A percentile compares a stretch with the other conserved stretches of the same genome.
phyloP scores from a whole-genome alignment of 2,797 vertebrate genomes.

The Rhynchonycteris naso region DNA sequence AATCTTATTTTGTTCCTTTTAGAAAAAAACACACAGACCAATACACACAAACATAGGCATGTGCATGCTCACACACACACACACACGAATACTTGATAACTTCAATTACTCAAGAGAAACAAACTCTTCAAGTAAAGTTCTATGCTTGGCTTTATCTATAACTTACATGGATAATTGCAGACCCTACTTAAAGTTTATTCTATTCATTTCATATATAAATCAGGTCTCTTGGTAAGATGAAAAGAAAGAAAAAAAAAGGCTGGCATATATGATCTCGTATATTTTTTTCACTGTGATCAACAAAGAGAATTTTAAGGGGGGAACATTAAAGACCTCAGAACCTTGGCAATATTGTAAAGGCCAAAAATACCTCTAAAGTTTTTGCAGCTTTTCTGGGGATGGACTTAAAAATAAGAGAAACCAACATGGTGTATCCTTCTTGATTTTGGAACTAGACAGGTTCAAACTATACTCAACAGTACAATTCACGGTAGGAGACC shows the following conservation, averaged over 20 bases:
- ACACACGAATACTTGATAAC: neutral
- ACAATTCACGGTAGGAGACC: neutral
- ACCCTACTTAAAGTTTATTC: neutral
- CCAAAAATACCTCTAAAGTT: neutral
- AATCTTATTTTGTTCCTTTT: neutral
- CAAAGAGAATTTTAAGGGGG: neutral
- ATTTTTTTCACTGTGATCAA: neutral
- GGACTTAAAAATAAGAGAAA: conserved; percentile 17
- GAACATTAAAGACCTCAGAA: neutral
- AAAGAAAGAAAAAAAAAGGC: neutral
- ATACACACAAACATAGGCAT: neutral
- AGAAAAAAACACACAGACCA: neutral
- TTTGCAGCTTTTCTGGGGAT: neutral
- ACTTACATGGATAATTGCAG: neutral
- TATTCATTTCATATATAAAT: neutral
- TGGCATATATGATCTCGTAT: neutral
- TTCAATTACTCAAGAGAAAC: neutral
- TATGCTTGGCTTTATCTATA: neutral
- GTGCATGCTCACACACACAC: too few species aligned
- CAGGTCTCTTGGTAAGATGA: neutral
- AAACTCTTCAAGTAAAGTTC: neutral
- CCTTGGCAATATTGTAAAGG: neutral
- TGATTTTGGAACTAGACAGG: neutral
- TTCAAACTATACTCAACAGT: neutral
- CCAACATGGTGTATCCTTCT: rapidly evolving